Evolutionary conservation across 2,113 vertebrate genomes (phyloP), one percentile per base, ranked within the genome.

Genomic region (Melanostigma gelatinosum): DNA sequence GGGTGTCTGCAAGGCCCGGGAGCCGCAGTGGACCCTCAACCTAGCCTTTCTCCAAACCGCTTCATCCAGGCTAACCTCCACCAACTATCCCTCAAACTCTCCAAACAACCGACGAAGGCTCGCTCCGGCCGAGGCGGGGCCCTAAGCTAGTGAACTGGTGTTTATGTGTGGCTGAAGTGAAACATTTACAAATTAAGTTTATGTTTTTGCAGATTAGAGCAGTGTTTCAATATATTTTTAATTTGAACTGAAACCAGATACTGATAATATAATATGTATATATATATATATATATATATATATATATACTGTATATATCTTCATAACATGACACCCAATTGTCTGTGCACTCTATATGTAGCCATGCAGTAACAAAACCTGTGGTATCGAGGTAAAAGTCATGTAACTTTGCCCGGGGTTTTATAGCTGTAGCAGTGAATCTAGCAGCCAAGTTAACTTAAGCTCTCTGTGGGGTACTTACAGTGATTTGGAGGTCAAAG

Each of bases 401-500:
- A 44, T 42, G 65, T 34, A 40, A 57, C 9, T 65, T 40, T 40
- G n/a, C 50, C 22, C 8, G 55, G 15, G 20, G 36, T 36, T n/a
- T 61, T 38, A 63, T 22, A 38, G 3, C 22, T 40, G 29, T 22
- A 36, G 73, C 42, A 52, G 58, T n/a, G 7, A 18, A 64, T 46
- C 27, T 27, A 20, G 13, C 12, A 6, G 46, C 13, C 62, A 55
- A 9, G 22, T 67, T 57, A 77, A 34, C 6, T 16, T 38, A 24
- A 71, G 1, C 38, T 57, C 12, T 60, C 13, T 50, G 34, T 34
- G 1, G 9, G 29, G 69, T 93, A 94, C 93, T 94, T 65, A 94
- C 93, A 50, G 75, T 93, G 88, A 95, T 91, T 18, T 90, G 93
- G 29, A 94, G 85, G 75, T 95, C 91, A 91, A 95, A 97, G 79